A percentile compares a stretch with the other conserved stretches of the same genome.
phyloP scores from a whole-genome alignment of 2,888 invertebrate genomes.

The Chrysodeixis includens region DNA sequence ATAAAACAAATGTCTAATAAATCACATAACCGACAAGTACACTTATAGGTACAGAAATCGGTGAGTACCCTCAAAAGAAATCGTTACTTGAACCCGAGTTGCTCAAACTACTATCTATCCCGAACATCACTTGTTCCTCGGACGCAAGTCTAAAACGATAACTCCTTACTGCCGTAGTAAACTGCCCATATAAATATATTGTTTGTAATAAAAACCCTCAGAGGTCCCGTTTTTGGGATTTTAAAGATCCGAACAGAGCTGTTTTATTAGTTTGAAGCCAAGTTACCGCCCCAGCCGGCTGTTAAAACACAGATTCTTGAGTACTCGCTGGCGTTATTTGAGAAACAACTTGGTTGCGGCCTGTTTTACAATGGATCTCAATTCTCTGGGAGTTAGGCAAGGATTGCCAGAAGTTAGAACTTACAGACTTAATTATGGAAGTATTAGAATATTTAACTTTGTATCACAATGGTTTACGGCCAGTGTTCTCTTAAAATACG shows the following conservation, averaged over 20 bases:
- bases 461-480: neutral
- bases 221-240: constrained; percentile 39
- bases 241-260: constrained; percentile 39
- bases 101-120: constrained; percentile 20
- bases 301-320: constrained; percentile 53
- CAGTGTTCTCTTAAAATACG: neutral
- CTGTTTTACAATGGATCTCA: constrained; percentile 48
- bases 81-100: neutral
- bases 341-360: constrained; percentile 42
- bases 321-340: constrained; percentile 46
- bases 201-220: constrained; percentile 43
- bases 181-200: constrained; percentile 53
- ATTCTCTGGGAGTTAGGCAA: constrained; percentile 32
- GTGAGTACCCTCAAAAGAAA: neutral
- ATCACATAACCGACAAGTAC: too few species aligned
- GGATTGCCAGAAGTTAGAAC: constrained; percentile 10
- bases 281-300: constrained; percentile 42
- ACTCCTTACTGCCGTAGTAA: constrained; percentile 46
- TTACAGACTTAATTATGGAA: neutral
- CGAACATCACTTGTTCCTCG: constrained; percentile 12
- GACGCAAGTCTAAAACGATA: constrained; percentile 16
- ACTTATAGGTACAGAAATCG: too few species aligned
- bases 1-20: too few species aligned
- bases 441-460: neutral
- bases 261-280: constrained; percentile 52